Base-by-base conservation (phyloP, 2,113 vertebrate species). In the Semnornis frantzii region DNA sequence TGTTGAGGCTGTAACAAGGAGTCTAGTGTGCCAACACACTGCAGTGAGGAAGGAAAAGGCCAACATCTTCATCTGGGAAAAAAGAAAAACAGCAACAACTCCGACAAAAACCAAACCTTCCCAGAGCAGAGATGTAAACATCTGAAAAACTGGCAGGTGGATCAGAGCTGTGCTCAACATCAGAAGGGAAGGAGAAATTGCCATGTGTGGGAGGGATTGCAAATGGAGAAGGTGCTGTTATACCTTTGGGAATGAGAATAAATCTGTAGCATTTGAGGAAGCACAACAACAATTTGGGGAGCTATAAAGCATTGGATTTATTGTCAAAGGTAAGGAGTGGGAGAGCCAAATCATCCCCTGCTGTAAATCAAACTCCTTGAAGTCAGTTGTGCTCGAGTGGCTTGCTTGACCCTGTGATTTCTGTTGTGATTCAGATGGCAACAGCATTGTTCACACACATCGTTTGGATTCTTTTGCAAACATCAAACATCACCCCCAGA, bases 391-490 rank as follows among this genome's bases (percentile, higher is more conserved):
- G 50, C 27, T 84, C 8, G 8, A 57, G 21, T 15, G 24, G 33
- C 42, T 76, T 82, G 15, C 52, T 73, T 73, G 82, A n/a, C 21
- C 54, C 48, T 15, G 20, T 19, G 60, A 73, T 71, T 70, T 89
- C 71, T 66, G 42, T 34, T 48, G 2, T 0, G 11, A 60, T 63
- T 79, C 75, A 66, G 64, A 59, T 4, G 65, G 31, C 1, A 13
- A 59, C 46, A 70, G 30, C 31, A 25, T 18, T 73, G 21, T 70
- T 87, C 23, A 37, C 34, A 66, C 4, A 66, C 4, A 3, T 23
- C 81, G 66, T 93, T 89, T 57, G 78, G 85, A 14, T 90, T 90
- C 71, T 68, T 95, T 89, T 94, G 31, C 52, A 80, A 34, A 34
- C 64, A 46, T n/a, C 30, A 55, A 50, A 50, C 42, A n/a, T 85